Base-by-base conservation (phyloP, 2,888 invertebrate genomes). In the Eristalis pertinax region DNA sequence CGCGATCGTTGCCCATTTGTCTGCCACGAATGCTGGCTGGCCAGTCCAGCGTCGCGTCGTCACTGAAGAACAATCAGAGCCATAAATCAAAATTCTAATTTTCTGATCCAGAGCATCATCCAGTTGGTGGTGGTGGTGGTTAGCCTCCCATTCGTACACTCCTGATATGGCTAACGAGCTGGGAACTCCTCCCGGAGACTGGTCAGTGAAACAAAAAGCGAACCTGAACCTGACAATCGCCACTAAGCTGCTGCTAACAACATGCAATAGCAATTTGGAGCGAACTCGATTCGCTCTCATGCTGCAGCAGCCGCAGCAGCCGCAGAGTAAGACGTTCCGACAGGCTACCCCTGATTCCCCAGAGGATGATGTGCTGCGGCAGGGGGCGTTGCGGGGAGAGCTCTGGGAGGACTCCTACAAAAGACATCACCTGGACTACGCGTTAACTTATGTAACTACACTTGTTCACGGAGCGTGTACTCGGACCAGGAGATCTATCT, bases 41-140 rank as follows among this genome's bases (percentile, higher is more conserved):
- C n/a, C 63, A 58, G 22, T 26, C 10, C 26, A 26, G 26, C 32
- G 32, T 32, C 32, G 32, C 38, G 41, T 29, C 60, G 60, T 63
- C 41, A 38, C 60, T 65, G 67, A 72, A 76, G 11, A 81, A 81
- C 85, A 86, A 82, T 78, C 74, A 78, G 73, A 78, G 72, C 74
- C 86, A 86, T 86, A 86, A 86, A 86, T 86, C 86, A 82, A 75
- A 86, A 78, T 86, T 86, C 86, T 82, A 82, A 86, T 82, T 86
- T 86, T 82, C 77, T 65, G 78, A 70, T 86, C 70, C 70, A 73
- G 73, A 84, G 63, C 65, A 74, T 75, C 70, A 67, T 75, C 74
- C 62, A 73, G 60, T 13, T 60, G 60, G 43, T 84, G 60, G 43
- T 84, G 74, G 60, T 60, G 43, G 43, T 79, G 74, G 60, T 56